Evolutionary conservation across 1,140 invertebrate species (phyloP), one percentile per base, ranked within the genome.

Genomic region (Whitmania pigra): DNA sequence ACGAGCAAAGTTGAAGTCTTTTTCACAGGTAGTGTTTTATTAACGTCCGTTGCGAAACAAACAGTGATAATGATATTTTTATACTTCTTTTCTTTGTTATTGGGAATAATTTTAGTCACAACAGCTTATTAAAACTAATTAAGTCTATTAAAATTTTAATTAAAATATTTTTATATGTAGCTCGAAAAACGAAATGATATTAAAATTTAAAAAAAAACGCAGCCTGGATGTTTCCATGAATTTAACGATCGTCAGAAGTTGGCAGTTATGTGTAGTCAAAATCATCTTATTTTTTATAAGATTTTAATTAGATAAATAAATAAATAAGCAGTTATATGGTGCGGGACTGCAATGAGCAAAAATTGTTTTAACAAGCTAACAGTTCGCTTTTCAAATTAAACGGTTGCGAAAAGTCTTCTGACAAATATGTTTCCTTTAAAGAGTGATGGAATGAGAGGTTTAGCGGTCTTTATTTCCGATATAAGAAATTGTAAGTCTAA

Each of bases 401-500:
- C 20, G 2, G 9, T 57, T 36, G 31, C 31, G 31, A 36, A 6
- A 36, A 36, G 31, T 36, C 43, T 49, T 49, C 9, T 13, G 18
- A 63, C 29, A 63, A 84, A 74, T 75, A 99, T 99, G 96, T 94
- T 95, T 83, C 94, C 94, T 82, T 95, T 98, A 73, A 88, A 95
- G 85, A 95, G 96, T 85, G 96, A 99, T 93, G 94, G 94, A 83
- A 99, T 99, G 96, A 90, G 97, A 85, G 97, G 97, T 77, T 88
- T 99, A 78, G 95, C 96, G 76, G 96, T 99, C 78, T 99, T 99
- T 85, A 99, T 99, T 84, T 98, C 96, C 73, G 97, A 99, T 83
- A 99, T 99, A 82, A 87, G 97, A 86, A 99, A 99, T 84, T 99
- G 91, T 83, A 97, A 97, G 73, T 31, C 55, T 29, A 60, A 17